A percentile compares a stretch with the other conserved stretches of the same genome.
Conservation (phyloP, 2,113 vertebrate species). For the Notiomystis cincta region DNA sequence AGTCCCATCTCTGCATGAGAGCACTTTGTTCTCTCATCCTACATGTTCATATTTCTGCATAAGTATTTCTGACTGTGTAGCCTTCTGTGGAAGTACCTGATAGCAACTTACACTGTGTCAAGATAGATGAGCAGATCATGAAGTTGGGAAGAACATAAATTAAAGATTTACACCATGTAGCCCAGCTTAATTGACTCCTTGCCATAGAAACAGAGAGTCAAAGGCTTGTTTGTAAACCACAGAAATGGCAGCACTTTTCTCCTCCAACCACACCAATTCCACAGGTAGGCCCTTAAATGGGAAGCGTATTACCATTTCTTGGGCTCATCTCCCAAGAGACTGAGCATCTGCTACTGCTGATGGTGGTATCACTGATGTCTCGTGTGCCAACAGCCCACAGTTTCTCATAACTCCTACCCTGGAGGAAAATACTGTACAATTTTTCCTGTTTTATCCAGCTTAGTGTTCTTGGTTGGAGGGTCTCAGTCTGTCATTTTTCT, state of each 20-base stretch:
- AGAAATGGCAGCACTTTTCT: background rate
- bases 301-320: background rate
- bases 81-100: background rate
- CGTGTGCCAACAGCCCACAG: background rate
- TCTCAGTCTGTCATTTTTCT: background rate
- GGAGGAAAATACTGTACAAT: background rate
- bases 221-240: background rate
- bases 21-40: background rate
- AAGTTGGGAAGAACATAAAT: background rate
- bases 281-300: background rate
- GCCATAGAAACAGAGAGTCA: background rate
- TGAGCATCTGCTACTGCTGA: background rate
- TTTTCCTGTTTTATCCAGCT: background rate
- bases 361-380: background rate
- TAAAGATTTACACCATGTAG: background rate
- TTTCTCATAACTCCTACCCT: background rate
- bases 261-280: background rate
- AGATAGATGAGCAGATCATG: background rate
- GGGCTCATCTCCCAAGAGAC: background rate
- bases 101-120: background rate
- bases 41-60: background rate
- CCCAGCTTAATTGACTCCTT: background rate
- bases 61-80: background rate
- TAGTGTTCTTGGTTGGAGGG: background rate
- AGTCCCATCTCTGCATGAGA: background rate